Percentiles rank a stretch among this genome's conserved stretches.
Evolutionary conservation across 1,140 invertebrate genomes (phyloP).

Genomic region (Matsumurasca onukii): DNA sequence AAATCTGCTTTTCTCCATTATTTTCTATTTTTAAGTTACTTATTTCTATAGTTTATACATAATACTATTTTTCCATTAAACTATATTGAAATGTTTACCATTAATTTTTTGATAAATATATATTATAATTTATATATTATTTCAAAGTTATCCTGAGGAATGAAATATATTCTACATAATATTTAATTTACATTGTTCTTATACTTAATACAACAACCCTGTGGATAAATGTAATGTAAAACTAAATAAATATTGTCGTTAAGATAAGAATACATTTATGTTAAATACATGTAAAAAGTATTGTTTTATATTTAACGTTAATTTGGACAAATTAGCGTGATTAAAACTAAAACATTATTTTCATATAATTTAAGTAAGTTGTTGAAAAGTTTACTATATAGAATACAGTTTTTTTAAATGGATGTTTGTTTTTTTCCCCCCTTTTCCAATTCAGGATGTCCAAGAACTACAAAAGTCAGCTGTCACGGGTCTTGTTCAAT

Average conservation of each 20-base stretch:
- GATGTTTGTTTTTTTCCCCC: not conserved
- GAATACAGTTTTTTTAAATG: not conserved
- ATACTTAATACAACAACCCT: too few relatives aligned
- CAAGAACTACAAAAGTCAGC: too few relatives aligned
- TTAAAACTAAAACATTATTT: slow-evolving; percentile 12
- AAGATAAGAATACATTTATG: not conserved
- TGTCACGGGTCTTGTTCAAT: too few relatives aligned
- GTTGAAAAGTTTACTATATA: slow-evolving; percentile 18
- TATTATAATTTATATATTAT: too few relatives aligned
- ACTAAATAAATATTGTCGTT: too few relatives aligned
- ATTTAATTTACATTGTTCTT: too few relatives aligned
- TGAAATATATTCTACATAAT: too few relatives aligned
- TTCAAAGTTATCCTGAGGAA: too few relatives aligned
- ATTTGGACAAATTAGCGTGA: not conserved
- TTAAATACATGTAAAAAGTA: slow-evolving; percentile 15
- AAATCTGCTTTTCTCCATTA: not conserved
- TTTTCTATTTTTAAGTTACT: not conserved
- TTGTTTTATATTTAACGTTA: slow-evolving; percentile 18
- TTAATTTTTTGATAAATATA: too few relatives aligned
- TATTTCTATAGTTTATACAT: not conserved
- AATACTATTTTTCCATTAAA: not conserved
- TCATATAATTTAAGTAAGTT: slow-evolving; percentile 25
- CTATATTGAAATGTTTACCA: too few relatives aligned
- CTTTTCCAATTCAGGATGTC: too few relatives aligned
- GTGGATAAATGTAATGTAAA: too few relatives aligned